Base-by-base conservation (phyloP, 2,113 vertebrate species). In the Ptychochromis oligacanthus region DNA sequence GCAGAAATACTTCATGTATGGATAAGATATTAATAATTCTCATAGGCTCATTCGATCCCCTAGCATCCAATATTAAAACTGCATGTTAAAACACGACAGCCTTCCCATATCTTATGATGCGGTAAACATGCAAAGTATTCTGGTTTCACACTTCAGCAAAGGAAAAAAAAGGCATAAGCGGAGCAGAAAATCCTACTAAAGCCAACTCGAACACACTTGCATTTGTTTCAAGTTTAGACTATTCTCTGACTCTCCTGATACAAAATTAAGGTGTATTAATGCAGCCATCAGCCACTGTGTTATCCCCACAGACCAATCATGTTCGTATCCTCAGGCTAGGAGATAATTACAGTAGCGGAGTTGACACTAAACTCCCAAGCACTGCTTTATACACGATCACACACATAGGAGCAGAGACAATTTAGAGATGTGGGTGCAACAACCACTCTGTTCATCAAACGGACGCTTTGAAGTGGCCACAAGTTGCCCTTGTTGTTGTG, bases 311-410 rank as follows among this genome's bases (percentile, higher is more conserved):
- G 81, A 87, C 72, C 83, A 57, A 64, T 67, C 62, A 75, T n/a
- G 40, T 65, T 80, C 49, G 56, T 20, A n/a, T 86, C 84, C 64
- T 82, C 22, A 2, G 62, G 86, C 84, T 64, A 78, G 22, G 57
- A 87, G 77, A 83, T 89, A 90, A 91, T 89, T 88, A 82, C 70
- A 60, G 67, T 13, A 11, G 75, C 77, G 62, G 77, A 61, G 64
- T 79, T 81, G 46, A 81, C 57, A 59, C 74, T 20, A 58, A 78
- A 81, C 67, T 64, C 58, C 20, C 24, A 2, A 80, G 36, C 60
- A 7, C 61, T 22, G 75, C 56, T 87, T 86, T 78, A 36, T 28
- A 55, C 67, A 64, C 46, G n/a, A 46, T 59, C 75, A 58, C 5
- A 58, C 62, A 22, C 5, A 14, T 55, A 65, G 31, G 70, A 65